A percentile compares a stretch with the other conserved stretches of the same genome.
phyloP scores from a whole-genome alignment of 30 jellyfish, hydroid and myxozoan species.

The Pseudorhiza aurosa region DNA sequence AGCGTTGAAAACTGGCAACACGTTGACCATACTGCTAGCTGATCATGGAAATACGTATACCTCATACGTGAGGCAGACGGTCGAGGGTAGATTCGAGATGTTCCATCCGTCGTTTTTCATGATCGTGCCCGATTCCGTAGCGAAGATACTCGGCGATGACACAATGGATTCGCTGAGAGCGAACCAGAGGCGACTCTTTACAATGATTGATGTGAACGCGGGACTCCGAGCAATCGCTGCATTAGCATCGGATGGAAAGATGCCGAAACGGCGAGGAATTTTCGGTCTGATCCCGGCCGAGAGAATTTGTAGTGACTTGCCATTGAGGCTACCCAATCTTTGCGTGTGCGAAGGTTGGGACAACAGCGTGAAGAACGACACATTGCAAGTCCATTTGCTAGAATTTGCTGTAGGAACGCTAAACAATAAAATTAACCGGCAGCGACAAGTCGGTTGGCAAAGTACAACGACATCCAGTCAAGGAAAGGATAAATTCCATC shows the following conservation, averaged over 20 bases:
- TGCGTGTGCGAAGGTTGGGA: slow-evolving; percentile 92
- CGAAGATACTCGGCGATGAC: slow-evolving; percentile 53
- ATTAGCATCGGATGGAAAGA: neutral
- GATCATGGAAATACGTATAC: slow-evolving; percentile 96
- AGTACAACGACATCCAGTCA: neutral
- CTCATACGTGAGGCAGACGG: slow-evolving; percentile 41
- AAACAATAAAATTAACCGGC: slow-evolving; percentile 64
- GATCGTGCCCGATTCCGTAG: slow-evolving; percentile 72
- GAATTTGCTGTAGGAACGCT: slow-evolving; percentile 83
- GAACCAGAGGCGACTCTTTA: slow-evolving; percentile 73
- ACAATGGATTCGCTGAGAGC: slow-evolving; percentile 64
- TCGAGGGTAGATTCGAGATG: slow-evolving; percentile 81
- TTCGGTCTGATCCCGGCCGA: slow-evolving; percentile 44
- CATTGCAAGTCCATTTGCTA: slow-evolving; percentile 48
- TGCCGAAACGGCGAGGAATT: slow-evolving; percentile 57
- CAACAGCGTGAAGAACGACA: slow-evolving; percentile 49
- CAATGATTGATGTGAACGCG: slow-evolving; percentile 73
- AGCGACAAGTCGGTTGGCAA: neutral
- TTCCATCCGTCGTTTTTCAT: slow-evolving; percentile 89
- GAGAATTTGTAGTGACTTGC: slow-evolving; percentile 69
- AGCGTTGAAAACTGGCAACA: slow-evolving; percentile 51
- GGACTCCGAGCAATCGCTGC: slow-evolving; percentile 61
- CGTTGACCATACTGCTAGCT: slow-evolving; percentile 78
- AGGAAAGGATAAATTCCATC: neutral
- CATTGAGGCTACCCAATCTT: slow-evolving; percentile 68